Percentiles rank a stretch among this genome's conserved stretches.
These are phyloP conservation scores for Venusia cambrica DNA, from an alignment of 2,888 invertebrate genomes.

Conservation along the genomic window DNA sequence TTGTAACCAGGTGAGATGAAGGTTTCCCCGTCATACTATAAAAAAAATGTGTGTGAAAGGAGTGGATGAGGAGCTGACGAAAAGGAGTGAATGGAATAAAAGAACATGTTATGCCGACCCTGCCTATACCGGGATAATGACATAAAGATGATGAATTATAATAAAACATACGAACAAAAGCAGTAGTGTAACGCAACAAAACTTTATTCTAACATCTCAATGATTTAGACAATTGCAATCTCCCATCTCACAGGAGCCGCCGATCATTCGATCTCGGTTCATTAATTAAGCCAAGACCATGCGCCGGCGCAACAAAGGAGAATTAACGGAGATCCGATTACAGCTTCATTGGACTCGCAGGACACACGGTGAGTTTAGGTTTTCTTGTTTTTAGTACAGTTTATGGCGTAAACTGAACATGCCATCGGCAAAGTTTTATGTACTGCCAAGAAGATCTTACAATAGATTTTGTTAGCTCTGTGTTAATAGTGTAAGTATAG, in stretches of 20 bases:
- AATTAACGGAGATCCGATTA: constrained; percentile 32
- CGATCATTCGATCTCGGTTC: constrained; percentile 17
- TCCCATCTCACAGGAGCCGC: constrained; percentile 23
- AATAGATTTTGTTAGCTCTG: too few species aligned
- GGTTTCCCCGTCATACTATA: too few species aligned
- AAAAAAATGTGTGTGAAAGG: too few species aligned
- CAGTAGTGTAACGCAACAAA: too few species aligned
- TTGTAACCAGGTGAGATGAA: too few species aligned
- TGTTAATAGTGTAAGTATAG: too few species aligned
- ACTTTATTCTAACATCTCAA: constrained; percentile 12
- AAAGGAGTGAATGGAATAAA: neutral
- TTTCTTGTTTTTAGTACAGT: constrained; percentile 4
- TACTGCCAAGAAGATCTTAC: too few species aligned
- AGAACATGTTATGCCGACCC: too few species aligned
- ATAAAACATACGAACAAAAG: neutral
- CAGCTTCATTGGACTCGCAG: constrained; percentile 20
- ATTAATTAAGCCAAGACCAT: constrained; percentile 23
- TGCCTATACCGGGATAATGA: too few species aligned
- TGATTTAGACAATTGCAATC: constrained; percentile 22
- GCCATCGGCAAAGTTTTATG: too few species aligned
- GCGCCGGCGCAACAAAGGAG: constrained; percentile 23
- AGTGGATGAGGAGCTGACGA: constrained; percentile 2
- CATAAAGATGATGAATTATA: neutral
- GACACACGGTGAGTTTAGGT: constrained; percentile 4
- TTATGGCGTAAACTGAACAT: constrained; percentile 9